Base-by-base conservation (phyloP, 2,888 invertebrate species). In the Cheilosia variabilis region DNA sequence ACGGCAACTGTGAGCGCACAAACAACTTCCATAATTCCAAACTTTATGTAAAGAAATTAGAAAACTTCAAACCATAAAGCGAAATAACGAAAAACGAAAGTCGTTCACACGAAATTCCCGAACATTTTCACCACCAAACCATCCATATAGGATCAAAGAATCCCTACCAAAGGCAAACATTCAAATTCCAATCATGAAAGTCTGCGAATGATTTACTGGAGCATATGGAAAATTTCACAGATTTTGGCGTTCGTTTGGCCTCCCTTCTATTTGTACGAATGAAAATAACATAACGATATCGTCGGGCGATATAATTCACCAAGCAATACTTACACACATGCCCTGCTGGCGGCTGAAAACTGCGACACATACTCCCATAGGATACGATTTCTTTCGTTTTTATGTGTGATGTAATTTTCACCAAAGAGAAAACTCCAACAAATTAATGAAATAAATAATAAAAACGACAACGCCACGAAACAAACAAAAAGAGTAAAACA, bases 161-260 rank as follows among this genome's bases (percentile, higher is more conserved):
- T 69, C 63, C 73, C 63, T 52, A 57, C 52, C 43, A 57, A 80
- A 80, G 69, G 71, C 71, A 68, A 81, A 81, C 77, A 80, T 86
- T 86, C 80, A 86, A 86, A 86, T 80, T 86, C 81, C 86, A 86
- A 86, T 86, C 86, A 81, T 86, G 76, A 86, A 86, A 76, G 72
- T 77, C 77, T 72, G 53, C 81, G 72, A 86, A 76, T 86, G 81
- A 86, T 86, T 86, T 77, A 80, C 66, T 65, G 55, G 31, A 71
- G 62, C 66, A 55, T 37, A 2, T 31, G 22, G 55, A 55, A 22
- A 34, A 60, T 69, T 27, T 6, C 24, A 7, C n/a, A 34, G 50
- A 65, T 43, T 60, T 50, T n/a, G 19, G 17, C 13, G 9, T 41
- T 43, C 53, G 7, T 4, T 17, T 55, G 4, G 10, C 4, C 17